These are phyloP conservation scores for Piprites chloris DNA, from an alignment of 2,113 vertebrate species.

Conservation along the genomic window DNA sequence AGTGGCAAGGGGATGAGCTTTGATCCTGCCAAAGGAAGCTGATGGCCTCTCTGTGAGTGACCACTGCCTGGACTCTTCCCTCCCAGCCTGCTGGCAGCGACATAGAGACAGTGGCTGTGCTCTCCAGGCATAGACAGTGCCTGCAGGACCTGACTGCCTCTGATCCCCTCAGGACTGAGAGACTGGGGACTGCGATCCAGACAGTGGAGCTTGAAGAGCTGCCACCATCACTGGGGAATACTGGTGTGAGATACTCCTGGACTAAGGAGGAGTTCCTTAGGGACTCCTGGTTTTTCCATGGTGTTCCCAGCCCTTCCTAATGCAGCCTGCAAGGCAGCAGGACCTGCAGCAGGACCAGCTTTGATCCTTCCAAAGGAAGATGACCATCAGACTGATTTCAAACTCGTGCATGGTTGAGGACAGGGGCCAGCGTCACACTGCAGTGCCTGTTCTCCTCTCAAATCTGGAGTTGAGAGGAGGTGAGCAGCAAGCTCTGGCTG, in stretches of 20 bases:
- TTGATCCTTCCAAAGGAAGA: background rate
- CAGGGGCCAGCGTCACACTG: fast-evolving
- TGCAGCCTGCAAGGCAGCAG: background rate
- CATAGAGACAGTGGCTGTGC: background rate
- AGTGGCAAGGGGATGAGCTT: background rate
- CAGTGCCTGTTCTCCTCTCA: fast-evolving
- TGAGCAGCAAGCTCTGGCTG: background rate
- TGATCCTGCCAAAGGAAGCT: background rate
- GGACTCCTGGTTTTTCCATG: background rate
- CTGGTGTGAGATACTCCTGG: fast-evolving
- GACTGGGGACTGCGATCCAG: background rate
- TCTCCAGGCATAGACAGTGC: background rate
- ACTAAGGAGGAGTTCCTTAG: background rate
- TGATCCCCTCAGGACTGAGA: background rate
- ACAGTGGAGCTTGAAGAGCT: background rate
- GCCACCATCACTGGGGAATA: background rate
- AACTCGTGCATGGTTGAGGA: fast-evolving
- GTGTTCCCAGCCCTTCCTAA: background rate
- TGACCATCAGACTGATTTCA: fast-evolving
- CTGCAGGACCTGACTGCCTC: background rate
- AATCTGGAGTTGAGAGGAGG: background rate
- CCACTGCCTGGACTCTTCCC: background rate
- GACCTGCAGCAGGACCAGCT: background rate
- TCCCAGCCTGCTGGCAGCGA: background rate
- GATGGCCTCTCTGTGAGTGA: background rate